Conservation (phyloP, 2,888 invertebrate species). For the Phytoseiulus persimilis region DNA sequence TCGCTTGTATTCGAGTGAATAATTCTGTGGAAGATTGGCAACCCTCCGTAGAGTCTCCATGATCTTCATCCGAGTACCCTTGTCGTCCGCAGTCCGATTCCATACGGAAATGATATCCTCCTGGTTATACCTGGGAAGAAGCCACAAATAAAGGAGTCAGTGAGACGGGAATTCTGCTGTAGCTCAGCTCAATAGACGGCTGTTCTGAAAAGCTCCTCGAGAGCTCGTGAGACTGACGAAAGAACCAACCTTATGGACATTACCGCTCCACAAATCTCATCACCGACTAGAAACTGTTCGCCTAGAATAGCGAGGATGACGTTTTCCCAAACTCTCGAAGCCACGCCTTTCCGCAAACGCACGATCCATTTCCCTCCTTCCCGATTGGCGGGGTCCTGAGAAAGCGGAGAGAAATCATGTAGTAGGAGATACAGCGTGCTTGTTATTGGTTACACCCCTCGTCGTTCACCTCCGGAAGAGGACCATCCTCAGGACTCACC, state of each 20-base stretch:
- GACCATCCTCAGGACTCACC: slow-evolving; percentile 51
- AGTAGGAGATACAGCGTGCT: too few species aligned
- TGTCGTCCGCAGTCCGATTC: slow-evolving; percentile 89
- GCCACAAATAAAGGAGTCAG: neutral
- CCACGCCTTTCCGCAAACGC: slow-evolving; percentile 81
- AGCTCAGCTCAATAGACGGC: too few species aligned
- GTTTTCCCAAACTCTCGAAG: slow-evolving; percentile 96
- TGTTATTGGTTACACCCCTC: too few species aligned
- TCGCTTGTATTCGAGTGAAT: slow-evolving; percentile 78
- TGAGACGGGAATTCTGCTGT: too few species aligned
- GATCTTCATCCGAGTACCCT: slow-evolving; percentile 76
- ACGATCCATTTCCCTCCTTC: slow-evolving; percentile 98
- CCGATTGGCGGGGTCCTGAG: slow-evolving; percentile 77
- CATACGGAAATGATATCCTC: slow-evolving; percentile 93
- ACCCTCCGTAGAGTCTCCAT: slow-evolving; percentile 88
- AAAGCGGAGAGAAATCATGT: too few species aligned
- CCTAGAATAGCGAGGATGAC: slow-evolving; percentile 90
- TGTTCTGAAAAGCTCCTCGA: too few species aligned
- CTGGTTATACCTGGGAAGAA: slow-evolving; percentile 52
- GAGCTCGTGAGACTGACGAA: slow-evolving; percentile 36
- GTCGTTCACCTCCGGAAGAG: too few species aligned
- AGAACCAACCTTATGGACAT: slow-evolving; percentile 74
- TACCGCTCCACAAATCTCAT: slow-evolving; percentile 95
- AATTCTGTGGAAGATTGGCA: slow-evolving; percentile 82
- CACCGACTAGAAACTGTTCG: slow-evolving; percentile 96